phyloP scores from a whole-genome alignment of 2,797 vertebrate species.

The Euthynnus affinis region DNA sequence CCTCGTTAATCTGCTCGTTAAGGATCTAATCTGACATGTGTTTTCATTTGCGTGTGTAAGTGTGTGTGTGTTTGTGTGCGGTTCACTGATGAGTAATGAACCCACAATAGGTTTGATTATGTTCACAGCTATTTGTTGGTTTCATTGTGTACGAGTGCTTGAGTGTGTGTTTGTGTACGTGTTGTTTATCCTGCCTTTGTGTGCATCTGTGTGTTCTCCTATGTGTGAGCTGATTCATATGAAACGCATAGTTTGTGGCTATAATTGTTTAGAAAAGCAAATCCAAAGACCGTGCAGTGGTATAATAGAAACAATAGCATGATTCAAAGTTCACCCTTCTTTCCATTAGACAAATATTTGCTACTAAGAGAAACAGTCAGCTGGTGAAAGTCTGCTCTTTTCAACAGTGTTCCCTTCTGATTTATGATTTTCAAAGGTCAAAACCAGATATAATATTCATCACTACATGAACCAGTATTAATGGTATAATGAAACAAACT shows the following conservation, averaged over 20 bases:
- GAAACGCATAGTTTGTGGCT: not conserved
- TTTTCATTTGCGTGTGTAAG: slow-evolving; percentile 54
- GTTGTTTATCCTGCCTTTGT: not conserved
- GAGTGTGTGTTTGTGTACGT: not conserved
- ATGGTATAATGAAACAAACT: too few species aligned
- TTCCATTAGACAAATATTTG: slow-evolving; percentile 66
- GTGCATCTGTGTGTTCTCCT: slow-evolving; percentile 24
- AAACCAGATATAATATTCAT: too few species aligned
- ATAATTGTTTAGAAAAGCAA: slow-evolving; percentile 58
- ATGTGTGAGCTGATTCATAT: slow-evolving; percentile 28
- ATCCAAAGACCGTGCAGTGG: slow-evolving; percentile 61
- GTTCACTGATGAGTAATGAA: slow-evolving; percentile 18
- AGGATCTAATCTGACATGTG: slow-evolving; percentile 76
- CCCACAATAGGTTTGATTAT: slow-evolving; percentile 21
- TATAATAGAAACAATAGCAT: slow-evolving; percentile 62
- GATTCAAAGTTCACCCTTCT: slow-evolving; percentile 56
- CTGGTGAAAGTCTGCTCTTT: slow-evolving; percentile 45
- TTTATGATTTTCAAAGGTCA: too few species aligned
- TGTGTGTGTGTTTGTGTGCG: slow-evolving; percentile 5
- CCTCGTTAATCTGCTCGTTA: slow-evolving; percentile 76
- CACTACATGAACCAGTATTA: too few species aligned
- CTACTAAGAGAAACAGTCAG: slow-evolving; percentile 61
- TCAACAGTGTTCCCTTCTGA: not conserved
- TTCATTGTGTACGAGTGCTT: not conserved
- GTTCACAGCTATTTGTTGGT: slow-evolving; percentile 5